A percentile compares a stretch with the other conserved stretches of the same genome.
phyloP scores from a whole-genome alignment of 2,797 vertebrate genomes.

The Chloroceryle amazona region DNA sequence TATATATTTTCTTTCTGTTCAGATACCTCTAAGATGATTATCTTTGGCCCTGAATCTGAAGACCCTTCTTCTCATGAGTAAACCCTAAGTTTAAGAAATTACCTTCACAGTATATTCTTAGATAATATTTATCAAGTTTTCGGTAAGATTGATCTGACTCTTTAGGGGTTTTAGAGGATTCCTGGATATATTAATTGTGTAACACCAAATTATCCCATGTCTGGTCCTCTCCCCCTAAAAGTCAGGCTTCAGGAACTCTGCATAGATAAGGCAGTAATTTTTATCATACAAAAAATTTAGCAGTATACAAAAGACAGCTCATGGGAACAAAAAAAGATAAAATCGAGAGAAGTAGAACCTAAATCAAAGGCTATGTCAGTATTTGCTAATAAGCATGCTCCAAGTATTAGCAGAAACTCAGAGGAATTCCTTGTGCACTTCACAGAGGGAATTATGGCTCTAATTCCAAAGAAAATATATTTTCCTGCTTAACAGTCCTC shows the following conservation, averaged over 20 bases:
- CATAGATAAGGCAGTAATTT: background rate
- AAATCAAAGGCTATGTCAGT: background rate
- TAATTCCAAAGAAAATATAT: slow-evolving; percentile 7
- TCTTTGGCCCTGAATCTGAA: background rate
- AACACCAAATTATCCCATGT: background rate
- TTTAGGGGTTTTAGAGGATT: background rate
- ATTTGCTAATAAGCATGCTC: background rate
- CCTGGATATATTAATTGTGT: background rate
- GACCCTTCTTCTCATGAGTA: background rate
- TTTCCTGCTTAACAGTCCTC: background rate
- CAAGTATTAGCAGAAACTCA: background rate
- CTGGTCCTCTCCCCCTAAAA: background rate
- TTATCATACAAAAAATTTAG: background rate
- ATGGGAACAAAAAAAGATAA: background rate
- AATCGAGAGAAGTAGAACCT: background rate
- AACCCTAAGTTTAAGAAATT: background rate
- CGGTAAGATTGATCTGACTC: background rate
- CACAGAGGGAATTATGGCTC: background rate
- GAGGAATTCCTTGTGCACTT: background rate
- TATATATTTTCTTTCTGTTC: background rate
- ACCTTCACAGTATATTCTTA: background rate
- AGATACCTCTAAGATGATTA: background rate
- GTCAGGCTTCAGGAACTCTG: background rate
- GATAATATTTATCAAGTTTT: background rate
- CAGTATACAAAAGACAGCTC: background rate